Base-by-base conservation (phyloP, 2,113 vertebrate genomes). In the Amblyopsis rosae region DNA sequence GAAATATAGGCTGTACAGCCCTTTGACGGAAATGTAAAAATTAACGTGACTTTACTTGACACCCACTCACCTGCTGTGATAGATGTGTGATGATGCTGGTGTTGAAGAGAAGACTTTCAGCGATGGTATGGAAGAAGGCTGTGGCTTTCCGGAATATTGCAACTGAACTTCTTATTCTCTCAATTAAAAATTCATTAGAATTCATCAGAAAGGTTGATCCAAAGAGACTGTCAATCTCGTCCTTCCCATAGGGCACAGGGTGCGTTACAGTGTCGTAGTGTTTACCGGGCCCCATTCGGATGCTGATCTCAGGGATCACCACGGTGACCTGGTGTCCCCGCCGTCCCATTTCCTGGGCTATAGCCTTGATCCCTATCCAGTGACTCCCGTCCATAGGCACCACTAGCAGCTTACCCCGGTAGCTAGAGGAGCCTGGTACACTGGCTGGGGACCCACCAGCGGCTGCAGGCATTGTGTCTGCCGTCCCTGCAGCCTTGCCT, bases 361-460 rank as follows among this genome's bases (percentile, higher is more conserved):
- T 77, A 0, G 82, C 35, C 15, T 78, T 79, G 33, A 95, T 75
- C 12, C 89, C 94, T 19, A 95, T 84, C 95, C 96, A 98, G 56
- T 95, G 96, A 55, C 96, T 98, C 48, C 95, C 95, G 45, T 96
- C 96, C 80, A 92, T 82, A 1, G 95, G 94, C 15, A 96, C 3
- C 47, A 95, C 95, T 84, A 96, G 82, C 60, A 98, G 73, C 35
- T 93, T 95, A 1, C 93, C 93, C 1, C 26, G 13, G 69, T 72
- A 86, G 12, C 7, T 15, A 68, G 77, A 6, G 47, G 80, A 59
- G 15, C 12, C n/a, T 32, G 13, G 6, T 13, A 11, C 7, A 35
- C 16, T 51, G 32, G n/a, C n/a, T 50, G 62, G 49, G 19, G 3
- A 1, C 7, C 0, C 26, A 8, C 12, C 16, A 1, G 5, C 2